Conservation (phyloP, 2,797 vertebrate genomes). For the Pantherophis alleghaniensis region DNA sequence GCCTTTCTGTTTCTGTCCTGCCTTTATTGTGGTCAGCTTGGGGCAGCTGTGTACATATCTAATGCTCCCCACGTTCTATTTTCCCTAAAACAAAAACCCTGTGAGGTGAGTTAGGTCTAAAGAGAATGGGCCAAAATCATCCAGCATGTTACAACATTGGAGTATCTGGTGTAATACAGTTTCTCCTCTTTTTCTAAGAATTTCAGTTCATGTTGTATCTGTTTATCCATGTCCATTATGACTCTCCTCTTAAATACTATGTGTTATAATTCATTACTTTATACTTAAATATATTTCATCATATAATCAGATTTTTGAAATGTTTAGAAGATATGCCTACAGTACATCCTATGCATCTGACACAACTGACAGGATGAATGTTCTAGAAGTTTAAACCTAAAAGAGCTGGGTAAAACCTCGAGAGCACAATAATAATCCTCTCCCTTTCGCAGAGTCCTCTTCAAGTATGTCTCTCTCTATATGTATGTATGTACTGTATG, state of each 20-base stretch:
- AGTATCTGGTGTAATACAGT: conserved; percentile 50
- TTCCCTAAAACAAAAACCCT: background rate
- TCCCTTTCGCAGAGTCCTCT: background rate
- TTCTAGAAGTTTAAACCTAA: background rate
- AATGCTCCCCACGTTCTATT: background rate
- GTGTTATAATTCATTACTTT: conserved; percentile 30
- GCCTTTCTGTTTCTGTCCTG: background rate
- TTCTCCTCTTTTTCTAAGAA: conserved; percentile 45
- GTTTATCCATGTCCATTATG: conserved; percentile 59
- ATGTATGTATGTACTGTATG: background rate
- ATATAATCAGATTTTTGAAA: conserved; percentile 42
- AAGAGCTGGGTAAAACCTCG: background rate
- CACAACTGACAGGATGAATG: background rate
- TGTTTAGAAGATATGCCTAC: background rate
- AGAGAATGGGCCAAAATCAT: background rate
- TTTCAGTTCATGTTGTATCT: conserved; percentile 51
- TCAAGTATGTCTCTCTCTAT: background rate
- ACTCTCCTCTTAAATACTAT: conserved; percentile 43
- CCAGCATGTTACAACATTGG: conserved; percentile 19
- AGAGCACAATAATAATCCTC: background rate
- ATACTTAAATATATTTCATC: conserved; percentile 29
- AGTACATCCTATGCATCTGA: background rate
- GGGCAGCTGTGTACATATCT: background rate
- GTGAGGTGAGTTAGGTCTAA: background rate
- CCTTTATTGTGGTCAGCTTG: background rate